These are phyloP conservation scores for Manduca sexta DNA, from an alignment of 1,140 invertebrate genomes.

Conservation along the genomic window DNA sequence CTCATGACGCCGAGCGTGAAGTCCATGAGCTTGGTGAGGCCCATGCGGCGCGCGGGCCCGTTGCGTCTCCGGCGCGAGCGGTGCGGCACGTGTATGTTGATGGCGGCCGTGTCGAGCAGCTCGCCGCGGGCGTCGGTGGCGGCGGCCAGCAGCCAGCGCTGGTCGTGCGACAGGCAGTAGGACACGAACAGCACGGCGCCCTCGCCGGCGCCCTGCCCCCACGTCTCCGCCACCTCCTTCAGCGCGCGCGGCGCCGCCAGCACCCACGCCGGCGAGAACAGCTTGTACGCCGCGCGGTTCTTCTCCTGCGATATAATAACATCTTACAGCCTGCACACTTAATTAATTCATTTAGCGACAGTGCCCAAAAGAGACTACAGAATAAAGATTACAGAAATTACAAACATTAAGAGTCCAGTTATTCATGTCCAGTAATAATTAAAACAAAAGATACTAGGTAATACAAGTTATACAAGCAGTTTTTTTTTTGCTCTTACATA, in stretches of 20 bases:
- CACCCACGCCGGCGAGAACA: slow-evolving; percentile 95
- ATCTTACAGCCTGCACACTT: background rate
- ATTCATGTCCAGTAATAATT: too few species aligned
- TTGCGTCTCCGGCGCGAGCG: slow-evolving; percentile 84
- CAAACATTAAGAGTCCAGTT: too few species aligned
- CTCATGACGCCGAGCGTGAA: slow-evolving; percentile 97
- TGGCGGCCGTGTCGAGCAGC: slow-evolving; percentile 92
- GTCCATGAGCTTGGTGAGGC: slow-evolving; percentile 96
- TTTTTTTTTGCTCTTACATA: too few species aligned
- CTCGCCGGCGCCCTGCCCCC: slow-evolving; percentile 80
- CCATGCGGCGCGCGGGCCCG: slow-evolving; percentile 90
- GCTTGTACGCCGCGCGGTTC: slow-evolving; percentile 83
- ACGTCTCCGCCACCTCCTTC: slow-evolving; percentile 83
- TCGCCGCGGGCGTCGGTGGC: slow-evolving; percentile 97
- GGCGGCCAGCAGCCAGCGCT: slow-evolving; percentile 93
- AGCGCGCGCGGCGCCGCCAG: slow-evolving; percentile 91
- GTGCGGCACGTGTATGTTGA: slow-evolving; percentile 97
- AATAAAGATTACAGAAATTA: background rate
- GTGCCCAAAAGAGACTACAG: background rate
- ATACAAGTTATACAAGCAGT: too few species aligned
- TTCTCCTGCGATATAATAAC: slow-evolving; percentile 76
- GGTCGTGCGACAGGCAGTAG: slow-evolving; percentile 98
- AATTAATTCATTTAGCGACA: background rate
- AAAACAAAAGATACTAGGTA: too few species aligned
- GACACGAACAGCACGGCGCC: slow-evolving; percentile 93